Percentiles rank a stretch among this genome's conserved stretches.
Conservation (phyloP, 2,113 vertebrate species). For the Alethe castanea region DNA sequence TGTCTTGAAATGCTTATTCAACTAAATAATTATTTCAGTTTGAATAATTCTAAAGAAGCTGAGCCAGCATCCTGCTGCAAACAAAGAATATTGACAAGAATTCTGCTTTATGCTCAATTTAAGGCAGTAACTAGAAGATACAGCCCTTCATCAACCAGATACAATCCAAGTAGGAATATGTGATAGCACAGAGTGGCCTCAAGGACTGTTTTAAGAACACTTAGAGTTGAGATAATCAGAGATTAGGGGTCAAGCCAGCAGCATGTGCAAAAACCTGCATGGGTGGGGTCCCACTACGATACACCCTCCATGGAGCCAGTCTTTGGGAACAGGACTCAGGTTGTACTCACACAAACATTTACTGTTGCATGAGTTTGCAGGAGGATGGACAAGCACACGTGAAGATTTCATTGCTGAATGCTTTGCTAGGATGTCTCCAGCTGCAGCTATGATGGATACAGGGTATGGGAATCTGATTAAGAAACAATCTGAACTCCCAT, state of each 20-base stretch:
- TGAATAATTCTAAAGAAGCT: not conserved
- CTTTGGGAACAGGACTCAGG: not conserved
- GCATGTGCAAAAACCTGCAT: not conserved
- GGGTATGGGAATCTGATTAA: not conserved
- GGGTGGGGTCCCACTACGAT: not conserved
- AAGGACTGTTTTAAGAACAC: not conserved
- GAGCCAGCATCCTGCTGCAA: not conserved
- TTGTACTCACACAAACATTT: not conserved
- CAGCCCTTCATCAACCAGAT: not conserved
- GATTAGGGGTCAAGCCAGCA: not conserved
- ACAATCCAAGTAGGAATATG: not conserved
- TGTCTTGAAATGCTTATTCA: not conserved
- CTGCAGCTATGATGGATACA: not conserved
- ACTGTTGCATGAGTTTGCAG: not conserved
- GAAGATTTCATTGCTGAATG: not conserved
- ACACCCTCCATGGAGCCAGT: rapidly evolving
- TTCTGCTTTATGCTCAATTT: not conserved
- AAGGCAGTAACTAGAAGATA: not conserved
- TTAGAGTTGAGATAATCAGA: not conserved
- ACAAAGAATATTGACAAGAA: not conserved
- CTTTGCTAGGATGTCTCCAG: not conserved
- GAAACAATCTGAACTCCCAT: not conserved
- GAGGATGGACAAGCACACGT: not conserved
- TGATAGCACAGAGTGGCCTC: not conserved
- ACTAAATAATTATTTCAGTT: not conserved